Conservation (phyloP, 2,113 vertebrate genomes). For the Gobiocypris rarus region DNA sequence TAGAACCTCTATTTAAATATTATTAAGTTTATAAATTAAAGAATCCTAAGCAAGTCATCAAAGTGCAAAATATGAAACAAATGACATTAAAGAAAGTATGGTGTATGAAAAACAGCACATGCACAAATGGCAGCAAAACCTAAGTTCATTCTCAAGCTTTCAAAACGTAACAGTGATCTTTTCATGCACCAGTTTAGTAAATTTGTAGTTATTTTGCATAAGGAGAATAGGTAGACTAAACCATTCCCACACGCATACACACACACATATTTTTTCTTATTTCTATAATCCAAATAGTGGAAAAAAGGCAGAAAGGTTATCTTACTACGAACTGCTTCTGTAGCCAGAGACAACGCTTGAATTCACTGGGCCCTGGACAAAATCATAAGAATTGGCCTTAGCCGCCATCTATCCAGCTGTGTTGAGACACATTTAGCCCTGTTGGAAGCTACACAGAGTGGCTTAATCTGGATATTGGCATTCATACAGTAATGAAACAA, state of each 20-base stretch:
- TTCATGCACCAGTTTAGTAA: conserved; percentile 41
- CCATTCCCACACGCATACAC: neutral
- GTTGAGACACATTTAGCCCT: conserved; percentile 12
- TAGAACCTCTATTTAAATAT: conserved; percentile 1
- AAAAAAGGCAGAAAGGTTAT: conserved; percentile 6
- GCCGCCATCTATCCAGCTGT: neutral
- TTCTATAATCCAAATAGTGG: neutral
- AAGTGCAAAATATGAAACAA: conserved; percentile 26
- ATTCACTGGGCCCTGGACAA: neutral
- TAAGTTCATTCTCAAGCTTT: neutral
- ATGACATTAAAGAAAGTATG: neutral
- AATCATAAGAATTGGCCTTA: neutral
- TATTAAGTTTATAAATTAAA: neutral
- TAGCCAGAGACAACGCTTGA: neutral
- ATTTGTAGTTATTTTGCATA: conserved; percentile 4
- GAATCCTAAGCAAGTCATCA: conserved; percentile 14
- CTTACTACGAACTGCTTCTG: neutral
- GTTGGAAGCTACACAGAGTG: conserved; percentile 24
- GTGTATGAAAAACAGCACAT: conserved; percentile 19
- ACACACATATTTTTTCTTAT: neutral
- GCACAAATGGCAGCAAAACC: conserved; percentile 3
- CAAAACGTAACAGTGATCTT: neutral
- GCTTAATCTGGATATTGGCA: conserved; percentile 21
- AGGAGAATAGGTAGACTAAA: neutral
- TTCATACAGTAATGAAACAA: conserved; percentile 5